Percentiles rank a stretch among this genome's conserved stretches.
phyloP scores from a whole-genome alignment of 2,888 invertebrate genomes.

The Hypolimnas misippus region DNA sequence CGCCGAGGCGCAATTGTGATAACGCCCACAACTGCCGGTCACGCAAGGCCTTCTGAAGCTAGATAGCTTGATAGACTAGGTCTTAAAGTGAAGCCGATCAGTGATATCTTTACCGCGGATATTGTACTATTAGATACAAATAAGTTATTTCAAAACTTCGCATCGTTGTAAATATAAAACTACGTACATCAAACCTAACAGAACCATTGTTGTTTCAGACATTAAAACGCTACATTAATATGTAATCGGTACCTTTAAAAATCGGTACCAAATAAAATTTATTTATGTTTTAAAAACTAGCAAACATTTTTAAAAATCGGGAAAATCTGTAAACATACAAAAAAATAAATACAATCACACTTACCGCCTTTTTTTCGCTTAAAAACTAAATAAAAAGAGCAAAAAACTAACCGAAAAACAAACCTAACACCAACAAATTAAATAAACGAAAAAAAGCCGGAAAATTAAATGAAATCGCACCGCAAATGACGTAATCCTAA shows the following conservation, averaged over 20 bases:
- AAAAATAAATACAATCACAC: neutral
- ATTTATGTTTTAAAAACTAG: too few relatives aligned
- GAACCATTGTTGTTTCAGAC: too few relatives aligned
- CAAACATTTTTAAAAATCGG: too few relatives aligned
- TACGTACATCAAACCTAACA: too few relatives aligned
- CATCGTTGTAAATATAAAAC: too few relatives aligned
- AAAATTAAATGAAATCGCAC: slow-evolving; percentile 5
- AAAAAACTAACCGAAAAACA: neutral
- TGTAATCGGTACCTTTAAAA: too few relatives aligned
- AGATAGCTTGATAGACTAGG: slow-evolving; percentile 42
- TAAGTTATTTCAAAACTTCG: too few relatives aligned
- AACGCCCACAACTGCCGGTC: slow-evolving; percentile 49
- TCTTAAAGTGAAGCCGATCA: slow-evolving; percentile 33
- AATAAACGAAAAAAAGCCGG: neutral
- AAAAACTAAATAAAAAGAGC: neutral
- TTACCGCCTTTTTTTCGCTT: too few relatives aligned
- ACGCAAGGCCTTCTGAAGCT: slow-evolving; percentile 45
- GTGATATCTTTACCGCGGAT: slow-evolving; percentile 7
- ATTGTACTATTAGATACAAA: neutral
- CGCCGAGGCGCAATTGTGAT: slow-evolving; percentile 49
- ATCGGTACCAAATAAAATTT: too few relatives aligned
- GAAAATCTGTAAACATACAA: too few relatives aligned
- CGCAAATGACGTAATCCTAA: slow-evolving; percentile 12
- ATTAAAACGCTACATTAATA: too few relatives aligned
- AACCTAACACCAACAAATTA: neutral